Conservation (phyloP, 2,888 invertebrate species). For the Mythimna albipuncta region DNA sequence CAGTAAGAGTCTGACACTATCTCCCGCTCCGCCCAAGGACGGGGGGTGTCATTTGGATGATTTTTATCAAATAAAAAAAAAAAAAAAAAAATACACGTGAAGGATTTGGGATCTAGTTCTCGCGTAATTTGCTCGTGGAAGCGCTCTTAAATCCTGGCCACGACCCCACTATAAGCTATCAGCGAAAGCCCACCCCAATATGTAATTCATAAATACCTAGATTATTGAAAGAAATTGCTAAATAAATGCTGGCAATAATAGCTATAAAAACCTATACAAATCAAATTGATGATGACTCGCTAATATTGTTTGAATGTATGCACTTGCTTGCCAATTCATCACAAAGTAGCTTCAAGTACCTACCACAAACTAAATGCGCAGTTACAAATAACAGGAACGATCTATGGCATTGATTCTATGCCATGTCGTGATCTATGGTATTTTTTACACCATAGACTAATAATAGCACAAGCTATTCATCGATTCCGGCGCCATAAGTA, state of each 20-base stretch:
- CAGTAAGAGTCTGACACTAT: too few relatives aligned
- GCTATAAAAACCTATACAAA: not conserved
- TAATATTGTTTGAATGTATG: not conserved
- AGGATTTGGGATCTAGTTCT: too few relatives aligned
- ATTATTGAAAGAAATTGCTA: too few relatives aligned
- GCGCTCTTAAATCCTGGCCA: too few relatives aligned
- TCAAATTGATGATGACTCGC: not conserved
- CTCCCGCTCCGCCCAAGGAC: too few relatives aligned
- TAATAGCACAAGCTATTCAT: constrained; percentile 1
- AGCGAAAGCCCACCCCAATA: too few relatives aligned
- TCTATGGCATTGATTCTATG: not conserved
- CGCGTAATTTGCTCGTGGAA: too few relatives aligned
- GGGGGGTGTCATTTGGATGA: too few relatives aligned
- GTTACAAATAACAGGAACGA: not conserved
- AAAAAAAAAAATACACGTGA: too few relatives aligned
- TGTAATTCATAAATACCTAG: too few relatives aligned
- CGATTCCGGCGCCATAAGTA: not conserved
- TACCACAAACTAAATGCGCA: constrained; percentile 7
- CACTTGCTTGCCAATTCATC: constrained; percentile 15
- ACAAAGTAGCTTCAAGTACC: not conserved
- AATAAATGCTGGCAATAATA: not conserved
- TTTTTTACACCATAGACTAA: not conserved
- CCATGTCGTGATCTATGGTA: not conserved
- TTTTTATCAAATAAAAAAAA: too few relatives aligned
- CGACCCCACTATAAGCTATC: too few relatives aligned